phyloP scores from a whole-genome alignment of 2,888 invertebrate species.

The Troides oblongomaculatus region DNA sequence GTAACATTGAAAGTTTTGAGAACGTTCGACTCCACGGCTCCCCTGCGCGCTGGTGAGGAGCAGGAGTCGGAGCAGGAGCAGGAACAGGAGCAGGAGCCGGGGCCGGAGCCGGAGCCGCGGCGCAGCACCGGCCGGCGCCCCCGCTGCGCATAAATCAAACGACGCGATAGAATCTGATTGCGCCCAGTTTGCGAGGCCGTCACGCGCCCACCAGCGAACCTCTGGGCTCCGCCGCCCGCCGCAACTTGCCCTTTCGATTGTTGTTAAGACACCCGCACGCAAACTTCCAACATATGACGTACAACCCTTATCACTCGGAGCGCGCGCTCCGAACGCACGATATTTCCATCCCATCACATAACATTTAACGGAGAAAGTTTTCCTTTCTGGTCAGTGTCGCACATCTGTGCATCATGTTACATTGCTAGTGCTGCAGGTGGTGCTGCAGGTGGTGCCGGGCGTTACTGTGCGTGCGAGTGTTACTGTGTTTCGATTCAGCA shows the following conservation, averaged over 20 bases:
- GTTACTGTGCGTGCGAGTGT: too few relatives aligned
- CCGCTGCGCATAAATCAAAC: constrained; percentile 41
- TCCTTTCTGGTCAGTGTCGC: too few relatives aligned
- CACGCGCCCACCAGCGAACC: constrained; percentile 11
- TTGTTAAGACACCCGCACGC: neutral
- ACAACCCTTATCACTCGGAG: neutral
- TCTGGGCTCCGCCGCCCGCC: neutral
- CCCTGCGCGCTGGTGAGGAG: constrained; percentile 41
- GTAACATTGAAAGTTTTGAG: too few relatives aligned
- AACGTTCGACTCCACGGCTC: constrained; percentile 33
- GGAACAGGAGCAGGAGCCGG: too few relatives aligned
- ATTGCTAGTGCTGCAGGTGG: too few relatives aligned
- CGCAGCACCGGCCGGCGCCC: constrained; percentile 40
- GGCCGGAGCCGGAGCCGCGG: constrained; percentile 17
- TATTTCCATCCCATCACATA: too few relatives aligned
- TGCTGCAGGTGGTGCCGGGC: too few relatives aligned
- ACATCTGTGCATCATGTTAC: too few relatives aligned
- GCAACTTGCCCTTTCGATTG: neutral
- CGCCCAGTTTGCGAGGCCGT: constrained; percentile 36
- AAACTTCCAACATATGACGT: neutral
- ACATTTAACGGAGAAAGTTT: too few relatives aligned
- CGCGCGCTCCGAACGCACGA: too few relatives aligned
- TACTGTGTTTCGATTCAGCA: too few relatives aligned
- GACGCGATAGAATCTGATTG: constrained; percentile 37
- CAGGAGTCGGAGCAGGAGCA: constrained; percentile 28